Evolutionary conservation across 53 echinoderm and acorn worm species (phyloP), one percentile per base, ranked within the genome.

Genomic region (Glandiceps talaboti): DNA sequence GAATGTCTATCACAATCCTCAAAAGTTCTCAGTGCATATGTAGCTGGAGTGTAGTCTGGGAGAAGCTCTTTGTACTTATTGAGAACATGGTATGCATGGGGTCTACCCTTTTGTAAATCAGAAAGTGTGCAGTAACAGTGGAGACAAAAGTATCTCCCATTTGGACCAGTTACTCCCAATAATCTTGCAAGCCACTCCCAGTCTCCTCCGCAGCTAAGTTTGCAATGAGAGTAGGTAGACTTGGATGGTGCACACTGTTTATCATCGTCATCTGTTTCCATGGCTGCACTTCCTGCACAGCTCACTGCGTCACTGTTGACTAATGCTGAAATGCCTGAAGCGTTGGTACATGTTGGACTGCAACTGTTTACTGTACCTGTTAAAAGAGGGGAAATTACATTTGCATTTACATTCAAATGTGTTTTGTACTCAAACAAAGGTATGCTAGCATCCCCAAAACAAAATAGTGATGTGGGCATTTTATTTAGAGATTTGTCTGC

Each of bases 131-230:
- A 74, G 29, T 81, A 6, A 32, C 81, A 81, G 31, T 81, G 81
- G 27, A 81, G 75, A 28, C 81, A 81, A 20, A 45, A 45, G 64
- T 45, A 45, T 45, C 64, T 45, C 20, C 64, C 64, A 45, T 45
- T 45, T 45, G 64, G 64, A 45, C 64, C 64, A 45, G 64, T 45
- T 20, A 45, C 64, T 45, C 64, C 64, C 20, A 45, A 75, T 81
- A 81, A 27, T 81, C 74, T 81, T 81, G 81, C 81, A 31, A 81
- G 81, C 81, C 81, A 81, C 81, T 81, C 81, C 81, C 81, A 81
- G 74, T 81, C 81, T 0, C 81, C 75, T 31, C 81, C 81, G 31
- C 74, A 81, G 81, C 29, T 81, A 26, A 81, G 74, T 74, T 30
- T 74, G 81, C 81, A 81, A 20, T 45, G 64, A 45, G 64, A 12